A percentile compares a stretch with the other conserved stretches of the same genome.
These are phyloP conservation scores for Eulithis testata DNA, from an alignment of 2,888 invertebrate species.

Conservation along the genomic window DNA sequence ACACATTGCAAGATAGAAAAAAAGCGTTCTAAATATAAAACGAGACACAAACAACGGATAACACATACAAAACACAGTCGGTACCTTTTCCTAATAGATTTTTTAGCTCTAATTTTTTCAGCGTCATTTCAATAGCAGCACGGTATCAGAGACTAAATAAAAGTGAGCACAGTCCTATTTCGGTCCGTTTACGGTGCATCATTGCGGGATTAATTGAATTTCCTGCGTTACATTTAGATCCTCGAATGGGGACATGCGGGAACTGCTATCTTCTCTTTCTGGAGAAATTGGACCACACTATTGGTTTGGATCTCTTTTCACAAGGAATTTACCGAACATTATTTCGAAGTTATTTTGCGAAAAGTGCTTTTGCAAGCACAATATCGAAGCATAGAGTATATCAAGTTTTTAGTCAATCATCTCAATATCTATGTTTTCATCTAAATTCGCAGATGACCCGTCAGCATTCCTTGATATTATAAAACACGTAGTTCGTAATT, in stretches of 20 bases:
- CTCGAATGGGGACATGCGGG: constrained; percentile 45
- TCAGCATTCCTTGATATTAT: not conserved
- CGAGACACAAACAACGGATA: constrained; percentile 45
- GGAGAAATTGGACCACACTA: constrained; percentile 10
- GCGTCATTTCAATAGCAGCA: constrained; percentile 56
- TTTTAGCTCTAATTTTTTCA: constrained; percentile 64
- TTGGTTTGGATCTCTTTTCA: not conserved
- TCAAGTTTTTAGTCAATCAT: too few species aligned
- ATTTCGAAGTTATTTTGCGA: not conserved
- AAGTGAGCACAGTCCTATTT: constrained; percentile 75
- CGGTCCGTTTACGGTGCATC: constrained; percentile 76
- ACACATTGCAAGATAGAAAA: constrained; percentile 37
- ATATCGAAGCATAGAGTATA: too few species aligned
- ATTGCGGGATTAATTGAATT: constrained; percentile 78
- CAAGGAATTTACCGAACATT: not conserved
- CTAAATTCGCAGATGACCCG: not conserved
- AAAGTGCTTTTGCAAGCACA: not conserved
- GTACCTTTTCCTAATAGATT: constrained; percentile 53
- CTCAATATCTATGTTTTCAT: too few species aligned
- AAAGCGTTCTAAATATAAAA: constrained; percentile 53
- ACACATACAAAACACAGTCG: constrained; percentile 42
- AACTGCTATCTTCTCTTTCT: constrained; percentile 19
- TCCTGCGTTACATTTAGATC: constrained; percentile 79
- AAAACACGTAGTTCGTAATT: not conserved
- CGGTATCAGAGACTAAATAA: constrained; percentile 62